Percentiles rank a stretch among this genome's conserved stretches.
Conservation (phyloP, 2,113 vertebrate species). For the Bostrychus sinensis region DNA sequence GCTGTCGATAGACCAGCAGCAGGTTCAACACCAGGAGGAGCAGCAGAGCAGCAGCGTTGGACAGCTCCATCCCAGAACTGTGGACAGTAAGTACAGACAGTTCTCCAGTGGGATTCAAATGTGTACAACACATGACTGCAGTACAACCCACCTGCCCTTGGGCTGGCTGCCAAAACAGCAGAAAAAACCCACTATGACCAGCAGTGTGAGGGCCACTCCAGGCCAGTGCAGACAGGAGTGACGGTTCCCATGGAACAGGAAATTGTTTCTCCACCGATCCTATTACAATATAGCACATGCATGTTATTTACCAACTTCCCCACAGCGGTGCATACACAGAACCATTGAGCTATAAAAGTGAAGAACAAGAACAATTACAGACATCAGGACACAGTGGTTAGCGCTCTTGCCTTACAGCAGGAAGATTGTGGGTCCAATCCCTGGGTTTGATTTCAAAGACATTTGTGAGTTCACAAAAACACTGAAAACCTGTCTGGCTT, state of each 20-base stretch:
- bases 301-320: neutral
- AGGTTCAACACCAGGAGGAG: slow-evolving; percentile 90
- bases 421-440: too few species aligned
- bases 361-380: too few species aligned
- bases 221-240: slow-evolving; percentile 98
- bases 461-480: too few species aligned
- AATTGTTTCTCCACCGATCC: slow-evolving; percentile 88
- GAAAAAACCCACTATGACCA: slow-evolving; percentile 88
- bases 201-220: slow-evolving; percentile 88
- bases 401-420: too few species aligned
- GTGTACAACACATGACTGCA: neutral
- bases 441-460: too few species aligned
- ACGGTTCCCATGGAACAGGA: slow-evolving; percentile 92
- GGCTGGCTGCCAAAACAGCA: slow-evolving; percentile 93
- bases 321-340: too few species aligned
- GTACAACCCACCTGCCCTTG: slow-evolving; percentile 84
- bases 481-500: too few species aligned
- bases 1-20: slow-evolving; percentile 88
- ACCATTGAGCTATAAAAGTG: too few species aligned
- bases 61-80: slow-evolving; percentile 90
- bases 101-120: too few species aligned
- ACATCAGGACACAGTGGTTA: too few species aligned
- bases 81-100: too few species aligned
- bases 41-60: slow-evolving; percentile 88
- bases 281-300: slow-evolving; percentile 54